Evolutionary conservation across 1,140 invertebrate genomes (phyloP), one percentile per base, ranked within the genome.

Genomic region (Venturia canescens): DNA sequence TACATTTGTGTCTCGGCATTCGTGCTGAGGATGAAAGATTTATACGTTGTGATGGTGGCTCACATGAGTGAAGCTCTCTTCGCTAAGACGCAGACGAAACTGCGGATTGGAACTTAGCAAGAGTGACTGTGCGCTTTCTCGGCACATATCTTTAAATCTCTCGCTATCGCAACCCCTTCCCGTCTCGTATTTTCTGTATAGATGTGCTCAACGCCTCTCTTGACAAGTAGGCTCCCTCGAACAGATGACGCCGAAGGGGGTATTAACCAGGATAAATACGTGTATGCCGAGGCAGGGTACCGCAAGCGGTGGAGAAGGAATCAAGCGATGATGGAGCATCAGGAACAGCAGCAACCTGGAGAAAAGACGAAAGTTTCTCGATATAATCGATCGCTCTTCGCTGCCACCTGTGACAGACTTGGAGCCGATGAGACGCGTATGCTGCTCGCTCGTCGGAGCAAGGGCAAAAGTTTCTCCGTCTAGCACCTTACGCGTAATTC

Each of bases 211-310:
- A 77, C 75, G 75, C 75, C 75, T 77, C 57, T 38, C 11, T 27
- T 77, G 75, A 77, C 57, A 77, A 77, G 75, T 77, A 77, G 75
- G 48, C 57, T 77, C 60, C 75, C 75, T 77, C 75, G 29, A 77
- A 77, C 75, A 77, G 57, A 77, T 77, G 75, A 77, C 75, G 75
- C 75, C 31, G 34, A 44, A 60, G 18, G 57, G 60, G 34, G 66
- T 77, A 77, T 77, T 66, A 11, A 18, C 50, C 18, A 57, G 6
- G 15, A 26, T 63, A 63, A 26, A 26, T 26, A 63, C 23, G n/a
- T n/a, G n/a, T n/a, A n/a, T n/a, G n/a, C n/a, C n/a, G n/a, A 23
- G 60, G 23, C 27, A 23, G 5, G 60, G 72, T 76, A 63, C 72
- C 72, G 72, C 34, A 76, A 63, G 15, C 23, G 27, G 38, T 34